These are phyloP conservation scores for Drosophila lutescens DNA, from an alignment of 2,888 invertebrate species.

Conservation along the genomic window DNA sequence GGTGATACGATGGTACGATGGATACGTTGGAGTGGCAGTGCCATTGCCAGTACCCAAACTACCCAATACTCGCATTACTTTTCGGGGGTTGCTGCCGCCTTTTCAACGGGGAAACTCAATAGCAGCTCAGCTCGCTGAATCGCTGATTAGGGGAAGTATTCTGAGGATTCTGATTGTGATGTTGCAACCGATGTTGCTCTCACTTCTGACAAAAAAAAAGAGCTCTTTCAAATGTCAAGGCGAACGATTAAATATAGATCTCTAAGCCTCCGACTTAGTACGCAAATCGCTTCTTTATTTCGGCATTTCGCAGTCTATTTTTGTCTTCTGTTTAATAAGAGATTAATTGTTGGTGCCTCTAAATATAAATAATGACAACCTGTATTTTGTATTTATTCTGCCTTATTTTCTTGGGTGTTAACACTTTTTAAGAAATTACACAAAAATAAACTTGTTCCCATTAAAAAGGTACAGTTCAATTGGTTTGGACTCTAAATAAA, in stretches of 20 bases:
- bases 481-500: too few relatives aligned
- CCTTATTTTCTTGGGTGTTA: too few relatives aligned
- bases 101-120: conserved; percentile 11
- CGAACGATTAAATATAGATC: neutral
- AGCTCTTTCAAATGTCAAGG: neutral
- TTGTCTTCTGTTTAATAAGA: too few relatives aligned
- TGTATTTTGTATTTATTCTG: too few relatives aligned
- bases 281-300: too few relatives aligned
- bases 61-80: neutral
- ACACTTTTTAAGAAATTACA: too few relatives aligned
- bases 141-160: conserved; percentile 24
- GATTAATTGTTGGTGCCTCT: too few relatives aligned
- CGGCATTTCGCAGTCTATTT: too few relatives aligned
- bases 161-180: neutral
- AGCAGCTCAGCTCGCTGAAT: conserved; percentile 44
- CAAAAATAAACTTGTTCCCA: too few relatives aligned
- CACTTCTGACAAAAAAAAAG: too few relatives aligned
- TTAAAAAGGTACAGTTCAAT: too few relatives aligned
- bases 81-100: neutral
- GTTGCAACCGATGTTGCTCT: conserved; percentile 1
- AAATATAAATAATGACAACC: too few relatives aligned
- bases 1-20: conserved; percentile 47
- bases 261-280: neutral
- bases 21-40: conserved; percentile 8
- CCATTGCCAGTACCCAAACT: neutral